Percentiles rank a stretch among this genome's conserved stretches.
Conservation (phyloP, 2,113 vertebrate genomes). For the Pogonocichla stellata region DNA sequence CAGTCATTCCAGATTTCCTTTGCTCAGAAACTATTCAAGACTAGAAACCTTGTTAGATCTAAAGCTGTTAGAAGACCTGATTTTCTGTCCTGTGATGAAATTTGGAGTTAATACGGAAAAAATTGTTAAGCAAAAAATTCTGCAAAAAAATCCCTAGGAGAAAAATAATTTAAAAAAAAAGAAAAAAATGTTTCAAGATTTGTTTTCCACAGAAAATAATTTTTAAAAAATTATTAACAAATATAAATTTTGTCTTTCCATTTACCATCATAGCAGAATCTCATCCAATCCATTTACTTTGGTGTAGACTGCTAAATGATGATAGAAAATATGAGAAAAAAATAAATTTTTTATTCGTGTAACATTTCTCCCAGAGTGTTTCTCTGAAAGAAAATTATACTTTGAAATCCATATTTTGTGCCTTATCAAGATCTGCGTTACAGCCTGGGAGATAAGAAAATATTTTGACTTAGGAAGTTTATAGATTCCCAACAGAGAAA, state of each 20-base stretch:
- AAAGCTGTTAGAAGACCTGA: background rate
- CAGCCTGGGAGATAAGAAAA: background rate
- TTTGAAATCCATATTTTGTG: background rate
- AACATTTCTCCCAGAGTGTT: background rate
- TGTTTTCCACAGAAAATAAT: background rate
- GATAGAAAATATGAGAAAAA: background rate
- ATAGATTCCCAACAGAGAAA: rapidly evolving
- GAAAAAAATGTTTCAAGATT: background rate
- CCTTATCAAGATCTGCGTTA: background rate
- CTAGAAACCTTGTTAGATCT: background rate
- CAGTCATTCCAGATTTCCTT: background rate
- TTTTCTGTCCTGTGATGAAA: background rate
- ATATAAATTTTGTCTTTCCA: background rate
- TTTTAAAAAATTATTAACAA: background rate
- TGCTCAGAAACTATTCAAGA: background rate
- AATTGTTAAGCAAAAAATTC: background rate
- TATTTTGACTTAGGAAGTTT: background rate
- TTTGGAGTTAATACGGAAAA: background rate
- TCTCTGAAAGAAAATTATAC: background rate
- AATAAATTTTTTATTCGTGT: rapidly evolving
- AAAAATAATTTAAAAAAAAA: background rate
- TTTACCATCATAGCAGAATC: background rate
- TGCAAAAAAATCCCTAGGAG: background rate
- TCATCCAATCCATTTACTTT: background rate
- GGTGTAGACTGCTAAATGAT: background rate